phyloP scores from a whole-genome alignment of 2,113 vertebrate genomes.

The Notothenia rossii region DNA sequence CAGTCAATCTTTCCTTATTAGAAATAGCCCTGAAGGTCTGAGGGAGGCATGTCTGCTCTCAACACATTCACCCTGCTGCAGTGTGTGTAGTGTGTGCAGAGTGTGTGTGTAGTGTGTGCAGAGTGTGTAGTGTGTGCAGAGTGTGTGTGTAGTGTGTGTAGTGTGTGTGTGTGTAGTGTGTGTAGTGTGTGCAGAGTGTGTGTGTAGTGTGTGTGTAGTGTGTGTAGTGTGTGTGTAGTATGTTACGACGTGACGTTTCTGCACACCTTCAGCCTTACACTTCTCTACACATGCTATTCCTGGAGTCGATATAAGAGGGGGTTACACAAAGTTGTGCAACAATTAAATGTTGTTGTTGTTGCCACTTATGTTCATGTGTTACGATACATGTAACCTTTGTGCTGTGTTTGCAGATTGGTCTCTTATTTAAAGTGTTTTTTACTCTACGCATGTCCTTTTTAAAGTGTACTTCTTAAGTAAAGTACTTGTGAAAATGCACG shows the following conservation, averaged over 20 bases:
- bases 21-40: constrained; percentile 27
- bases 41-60: constrained; percentile 3
- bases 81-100: too few relatives aligned
- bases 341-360: neutral
- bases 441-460: constrained; percentile 82
- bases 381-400: too few relatives aligned
- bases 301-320: neutral
- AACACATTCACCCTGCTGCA: constrained; percentile 3
- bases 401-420: too few relatives aligned
- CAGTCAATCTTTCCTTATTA: constrained; percentile 26
- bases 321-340: neutral
- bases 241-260: neutral
- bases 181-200: neutral
- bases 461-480: too few relatives aligned
- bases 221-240: too few relatives aligned
- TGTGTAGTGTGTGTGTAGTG: too few relatives aligned
- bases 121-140: too few relatives aligned
- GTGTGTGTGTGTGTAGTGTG: too few relatives aligned
- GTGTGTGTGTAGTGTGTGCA: too few relatives aligned
- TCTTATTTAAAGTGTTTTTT: neutral
- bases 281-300: neutral
- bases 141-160: too few relatives aligned
- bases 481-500: too few relatives aligned
- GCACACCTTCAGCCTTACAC: neutral
- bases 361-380: too few relatives aligned